Evolutionary conservation across 1,140 invertebrate species (phyloP).

Genomic region (Temnothorax nylanderi): DNA sequence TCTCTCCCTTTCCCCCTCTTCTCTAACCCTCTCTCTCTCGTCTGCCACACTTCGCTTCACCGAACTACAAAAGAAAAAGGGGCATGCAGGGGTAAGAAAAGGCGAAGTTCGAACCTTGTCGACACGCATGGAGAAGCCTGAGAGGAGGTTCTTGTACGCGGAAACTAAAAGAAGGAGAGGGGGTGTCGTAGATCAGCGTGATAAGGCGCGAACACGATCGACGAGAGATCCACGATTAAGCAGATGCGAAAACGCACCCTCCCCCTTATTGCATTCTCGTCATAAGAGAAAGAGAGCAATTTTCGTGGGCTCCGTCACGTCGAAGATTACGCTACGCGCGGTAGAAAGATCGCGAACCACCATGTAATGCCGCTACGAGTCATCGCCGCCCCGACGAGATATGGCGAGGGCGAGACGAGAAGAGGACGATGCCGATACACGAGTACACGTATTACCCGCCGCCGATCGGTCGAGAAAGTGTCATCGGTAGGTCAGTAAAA

Average conservation of each 20-base stretch:
- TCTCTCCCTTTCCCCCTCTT: neutral
- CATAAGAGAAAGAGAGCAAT: slow-evolving; percentile 15
- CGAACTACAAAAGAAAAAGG: slow-evolving; percentile 9
- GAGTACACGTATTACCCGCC: neutral
- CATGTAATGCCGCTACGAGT: neutral
- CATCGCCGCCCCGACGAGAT: neutral
- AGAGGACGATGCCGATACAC: neutral
- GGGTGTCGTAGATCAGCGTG: slow-evolving; percentile 48
- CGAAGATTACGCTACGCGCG: neutral
- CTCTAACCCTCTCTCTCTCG: neutral
- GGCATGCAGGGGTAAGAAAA: neutral
- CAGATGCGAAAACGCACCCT: slow-evolving; percentile 11
- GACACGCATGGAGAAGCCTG: slow-evolving; percentile 18
- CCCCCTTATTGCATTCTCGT: neutral
- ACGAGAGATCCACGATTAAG: slow-evolving; percentile 60
- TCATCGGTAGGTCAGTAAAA: slow-evolving; percentile 51
- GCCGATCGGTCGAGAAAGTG: slow-evolving; percentile 18
- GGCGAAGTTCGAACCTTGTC: slow-evolving; percentile 31
- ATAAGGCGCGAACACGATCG: slow-evolving; percentile 57
- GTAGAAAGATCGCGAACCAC: slow-evolving; percentile 1
- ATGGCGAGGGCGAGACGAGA: slow-evolving; percentile 3
- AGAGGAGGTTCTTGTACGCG: neutral
- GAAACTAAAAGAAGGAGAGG: neutral
- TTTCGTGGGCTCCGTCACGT: slow-evolving; percentile 6
- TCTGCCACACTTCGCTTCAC: slow-evolving; percentile 17